Evolutionary conservation across 1,140 invertebrate species (phyloP).

Genomic region (Pteromalus puparum): DNA sequence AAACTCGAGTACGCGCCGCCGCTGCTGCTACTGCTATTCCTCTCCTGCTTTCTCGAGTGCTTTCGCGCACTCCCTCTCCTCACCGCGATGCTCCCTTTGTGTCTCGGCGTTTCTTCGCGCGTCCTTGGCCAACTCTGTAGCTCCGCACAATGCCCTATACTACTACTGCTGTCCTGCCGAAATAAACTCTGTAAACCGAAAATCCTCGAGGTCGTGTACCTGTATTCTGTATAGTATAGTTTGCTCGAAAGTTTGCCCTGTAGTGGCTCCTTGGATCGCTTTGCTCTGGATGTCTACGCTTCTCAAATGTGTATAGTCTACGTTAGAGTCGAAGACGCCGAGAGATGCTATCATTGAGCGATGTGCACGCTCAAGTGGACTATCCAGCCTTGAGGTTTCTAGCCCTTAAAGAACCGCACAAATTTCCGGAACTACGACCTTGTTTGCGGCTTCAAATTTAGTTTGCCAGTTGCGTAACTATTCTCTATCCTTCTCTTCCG

Average conservation of each 20-base stretch:
- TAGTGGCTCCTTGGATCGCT: not conserved
- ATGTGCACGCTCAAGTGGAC: not conserved
- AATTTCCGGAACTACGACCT: too few relatives aligned
- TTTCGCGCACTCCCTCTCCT: not conserved
- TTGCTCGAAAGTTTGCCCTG: not conserved
- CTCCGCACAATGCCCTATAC: not conserved
- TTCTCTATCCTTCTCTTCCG: too few relatives aligned
- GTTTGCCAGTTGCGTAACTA: too few relatives aligned
- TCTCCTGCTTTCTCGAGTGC: conserved; percentile 14
- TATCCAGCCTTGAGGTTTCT: too few relatives aligned
- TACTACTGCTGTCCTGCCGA: not conserved
- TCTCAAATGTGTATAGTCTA: not conserved
- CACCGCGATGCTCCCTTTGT: conserved; percentile 6
- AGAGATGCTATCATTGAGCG: not conserved
- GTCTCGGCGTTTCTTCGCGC: conserved; percentile 1
- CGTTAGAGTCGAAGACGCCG: too few relatives aligned
- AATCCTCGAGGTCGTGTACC: not conserved
- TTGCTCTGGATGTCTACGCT: not conserved
- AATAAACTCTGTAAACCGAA: not conserved
- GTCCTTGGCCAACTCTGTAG: not conserved
- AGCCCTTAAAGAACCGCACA: too few relatives aligned
- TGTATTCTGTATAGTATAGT: not conserved
- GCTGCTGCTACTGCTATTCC: not conserved
- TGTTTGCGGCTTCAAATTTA: too few relatives aligned
- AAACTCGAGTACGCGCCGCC: conserved; percentile 45